Evolutionary conservation across 1,140 invertebrate species (phyloP).

Genomic region (Helicoverpa zea): DNA sequence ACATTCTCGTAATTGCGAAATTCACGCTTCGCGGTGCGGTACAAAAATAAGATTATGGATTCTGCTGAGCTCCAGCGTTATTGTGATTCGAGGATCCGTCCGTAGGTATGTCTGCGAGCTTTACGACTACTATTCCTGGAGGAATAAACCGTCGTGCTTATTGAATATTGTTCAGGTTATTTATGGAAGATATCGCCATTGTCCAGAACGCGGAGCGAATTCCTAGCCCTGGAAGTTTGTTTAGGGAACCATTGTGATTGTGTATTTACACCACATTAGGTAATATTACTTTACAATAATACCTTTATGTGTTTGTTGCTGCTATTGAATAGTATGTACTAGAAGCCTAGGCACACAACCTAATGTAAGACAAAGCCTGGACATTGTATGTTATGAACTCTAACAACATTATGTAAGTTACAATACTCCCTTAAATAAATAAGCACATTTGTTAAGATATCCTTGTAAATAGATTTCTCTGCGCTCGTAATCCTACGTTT

Average conservation of each 20-base stretch:
- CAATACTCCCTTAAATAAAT: no score
- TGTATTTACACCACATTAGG: constrained; percentile 40
- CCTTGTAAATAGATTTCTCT: not conserved
- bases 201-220: constrained; percentile 64
- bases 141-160: constrained; percentile 82
- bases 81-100: constrained; percentile 87
- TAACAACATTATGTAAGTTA: constrained; percentile 3
- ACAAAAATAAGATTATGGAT: constrained; percentile 87
- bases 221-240: constrained; percentile 58
- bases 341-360: not conserved
- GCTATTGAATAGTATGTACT: constrained; percentile 11
- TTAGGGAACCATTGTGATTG: constrained; percentile 54
- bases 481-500: not conserved
- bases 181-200: constrained; percentile 80
- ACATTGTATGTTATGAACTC: constrained; percentile 2
- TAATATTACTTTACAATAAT: constrained; percentile 32
- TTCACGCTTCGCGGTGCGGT: constrained; percentile 85
- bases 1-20: constrained; percentile 83
- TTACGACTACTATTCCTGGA: constrained; percentile 85
- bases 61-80: constrained; percentile 84
- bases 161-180: constrained; percentile 85
- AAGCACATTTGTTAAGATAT: not conserved
- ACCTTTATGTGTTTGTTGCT: constrained; percentile 21
- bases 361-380: not conserved
- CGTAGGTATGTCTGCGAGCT: constrained; percentile 83